Percentiles rank a stretch among this genome's conserved stretches.
phyloP scores from a whole-genome alignment of 2,888 invertebrate species.

The Augochlorella aurata region DNA sequence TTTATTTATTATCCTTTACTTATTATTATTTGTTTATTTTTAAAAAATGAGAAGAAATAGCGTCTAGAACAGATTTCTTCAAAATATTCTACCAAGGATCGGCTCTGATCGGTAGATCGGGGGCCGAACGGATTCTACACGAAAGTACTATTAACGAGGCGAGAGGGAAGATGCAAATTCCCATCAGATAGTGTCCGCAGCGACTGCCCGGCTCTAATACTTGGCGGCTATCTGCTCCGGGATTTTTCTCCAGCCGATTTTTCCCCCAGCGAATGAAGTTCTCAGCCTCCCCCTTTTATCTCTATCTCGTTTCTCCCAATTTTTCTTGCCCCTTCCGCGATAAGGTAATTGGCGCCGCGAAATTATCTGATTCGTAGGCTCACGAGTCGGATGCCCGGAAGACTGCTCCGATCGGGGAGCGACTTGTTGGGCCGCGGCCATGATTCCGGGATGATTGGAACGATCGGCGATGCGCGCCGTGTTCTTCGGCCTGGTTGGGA shows the following conservation, averaged over 20 bases:
- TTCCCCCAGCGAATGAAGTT: constrained; percentile 46
- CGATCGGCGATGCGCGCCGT: background rate
- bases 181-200: constrained; percentile 71
- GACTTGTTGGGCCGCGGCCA: background rate
- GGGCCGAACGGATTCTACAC: background rate
- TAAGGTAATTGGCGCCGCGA: constrained; percentile 72
- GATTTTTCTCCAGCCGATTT: constrained; percentile 54
- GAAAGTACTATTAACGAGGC: constrained; percentile 59
- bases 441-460: background rate
- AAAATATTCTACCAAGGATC: background rate
- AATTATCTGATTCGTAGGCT: constrained; percentile 73
- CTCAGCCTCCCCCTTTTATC: constrained; percentile 41
- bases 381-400: constrained; percentile 56
- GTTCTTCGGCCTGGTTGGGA: background rate
- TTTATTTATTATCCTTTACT: background rate
- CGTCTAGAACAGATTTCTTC: no score
- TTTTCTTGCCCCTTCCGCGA: constrained; percentile 49
- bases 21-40: background rate
- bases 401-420: constrained; percentile 14
- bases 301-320: constrained; percentile 29
- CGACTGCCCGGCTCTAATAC: constrained; percentile 73
- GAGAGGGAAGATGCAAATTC: constrained; percentile 68
- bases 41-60: no score
- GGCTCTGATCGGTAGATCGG: background rate
- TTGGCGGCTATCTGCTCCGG: constrained; percentile 58